A percentile compares a stretch with the other conserved stretches of the same genome.
Conservation (phyloP, 2,797 vertebrate genomes). For the Oreortyx pictus region DNA sequence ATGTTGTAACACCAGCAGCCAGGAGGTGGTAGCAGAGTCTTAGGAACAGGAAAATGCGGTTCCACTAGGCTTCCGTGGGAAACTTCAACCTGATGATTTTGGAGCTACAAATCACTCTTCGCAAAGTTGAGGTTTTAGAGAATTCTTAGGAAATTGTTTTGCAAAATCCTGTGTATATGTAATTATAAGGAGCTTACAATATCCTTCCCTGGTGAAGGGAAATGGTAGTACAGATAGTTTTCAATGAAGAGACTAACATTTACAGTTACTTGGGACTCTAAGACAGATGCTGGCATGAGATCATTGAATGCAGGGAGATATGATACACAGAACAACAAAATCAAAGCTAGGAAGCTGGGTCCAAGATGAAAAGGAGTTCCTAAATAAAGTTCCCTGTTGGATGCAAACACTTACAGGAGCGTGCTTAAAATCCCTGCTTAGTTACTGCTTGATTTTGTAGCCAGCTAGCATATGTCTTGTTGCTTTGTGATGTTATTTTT, state of each 20-base stretch:
- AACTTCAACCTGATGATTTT: not conserved
- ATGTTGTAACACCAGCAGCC: not conserved
- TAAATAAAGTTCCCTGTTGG: not conserved
- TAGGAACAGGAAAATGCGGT: not conserved
- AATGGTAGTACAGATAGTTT: not conserved
- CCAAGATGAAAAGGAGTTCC: not conserved
- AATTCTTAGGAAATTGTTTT: not conserved
- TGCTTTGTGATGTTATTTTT: not conserved
- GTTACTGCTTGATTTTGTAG: not conserved
- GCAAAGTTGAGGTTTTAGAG: not conserved
- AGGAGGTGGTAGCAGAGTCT: conserved; percentile 64
- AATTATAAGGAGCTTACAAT: not conserved
- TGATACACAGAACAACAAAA: not conserved
- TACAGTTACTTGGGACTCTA: not conserved
- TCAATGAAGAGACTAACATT: not conserved
- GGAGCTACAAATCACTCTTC: not conserved
- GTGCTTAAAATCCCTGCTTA: not conserved
- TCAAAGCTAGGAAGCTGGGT: not conserved
- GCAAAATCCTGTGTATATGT: not conserved
- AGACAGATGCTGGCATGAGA: not conserved
- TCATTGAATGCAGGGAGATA: not conserved
- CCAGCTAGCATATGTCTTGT: not conserved
- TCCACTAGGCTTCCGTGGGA: not conserved
- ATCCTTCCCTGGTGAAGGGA: not conserved
- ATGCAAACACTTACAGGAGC: not conserved